Conservation (phyloP, 2,888 invertebrate species). For the Archips xylosteana region DNA sequence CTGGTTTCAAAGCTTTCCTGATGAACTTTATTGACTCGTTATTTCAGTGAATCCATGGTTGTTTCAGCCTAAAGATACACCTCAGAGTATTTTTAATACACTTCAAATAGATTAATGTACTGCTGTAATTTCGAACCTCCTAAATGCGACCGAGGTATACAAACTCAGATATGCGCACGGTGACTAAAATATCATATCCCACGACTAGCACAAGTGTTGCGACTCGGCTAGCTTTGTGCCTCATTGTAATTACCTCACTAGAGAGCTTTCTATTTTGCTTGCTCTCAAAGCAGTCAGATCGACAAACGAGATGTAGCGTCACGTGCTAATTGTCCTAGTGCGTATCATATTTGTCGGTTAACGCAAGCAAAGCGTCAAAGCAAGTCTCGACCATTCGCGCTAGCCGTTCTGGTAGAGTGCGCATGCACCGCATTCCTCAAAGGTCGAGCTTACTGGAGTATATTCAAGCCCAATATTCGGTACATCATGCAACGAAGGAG, state of each 20-base stretch:
- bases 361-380: no score
- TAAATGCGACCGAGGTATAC: background rate
- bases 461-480: background rate
- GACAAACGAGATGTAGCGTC: no score
- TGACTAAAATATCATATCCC: background rate
- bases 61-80: background rate
- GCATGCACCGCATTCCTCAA: no score
- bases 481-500: background rate
- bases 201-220: background rate
- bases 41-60: background rate
- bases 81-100: background rate
- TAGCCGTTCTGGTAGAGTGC: no score
- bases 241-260: background rate
- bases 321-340: no score
- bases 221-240: background rate
- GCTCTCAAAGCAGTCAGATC: no score
- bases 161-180: background rate
- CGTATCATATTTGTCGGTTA: no score
- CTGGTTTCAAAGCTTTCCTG: constrained; percentile 2
- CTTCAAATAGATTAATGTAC: background rate
- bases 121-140: background rate
- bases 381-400: no score
- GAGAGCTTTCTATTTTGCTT: no score
- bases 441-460: background rate
- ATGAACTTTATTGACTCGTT: background rate